Evolutionary conservation across 2,113 vertebrate species (phyloP).

Genomic region (Geococcyx californianus): DNA sequence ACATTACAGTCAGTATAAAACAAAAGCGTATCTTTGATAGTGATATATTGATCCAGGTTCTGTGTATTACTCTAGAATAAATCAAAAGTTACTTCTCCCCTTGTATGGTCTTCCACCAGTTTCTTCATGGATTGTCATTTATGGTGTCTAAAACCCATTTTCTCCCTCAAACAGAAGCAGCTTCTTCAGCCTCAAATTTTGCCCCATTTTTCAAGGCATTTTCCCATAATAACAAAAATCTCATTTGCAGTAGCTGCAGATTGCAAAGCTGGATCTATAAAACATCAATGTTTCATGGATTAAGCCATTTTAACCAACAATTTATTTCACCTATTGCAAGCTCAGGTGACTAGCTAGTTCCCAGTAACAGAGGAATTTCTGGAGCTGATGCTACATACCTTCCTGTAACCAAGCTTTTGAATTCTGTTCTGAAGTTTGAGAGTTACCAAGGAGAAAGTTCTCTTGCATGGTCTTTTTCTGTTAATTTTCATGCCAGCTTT

Average conservation of each 20-base stretch:
- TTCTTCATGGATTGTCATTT: neutral
- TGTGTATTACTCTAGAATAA: neutral
- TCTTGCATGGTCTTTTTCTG: neutral
- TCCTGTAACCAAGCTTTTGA: neutral
- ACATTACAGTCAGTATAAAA: neutral
- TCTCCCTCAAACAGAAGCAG: neutral
- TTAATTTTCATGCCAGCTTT: neutral
- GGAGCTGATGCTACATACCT: neutral
- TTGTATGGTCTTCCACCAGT: neutral
- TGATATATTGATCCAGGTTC: neutral
- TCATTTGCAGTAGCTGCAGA: neutral
- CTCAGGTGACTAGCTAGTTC: neutral
- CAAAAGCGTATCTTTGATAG: neutral
- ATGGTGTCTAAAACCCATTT: neutral
- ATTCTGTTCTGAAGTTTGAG: neutral
- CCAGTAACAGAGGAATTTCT: neutral
- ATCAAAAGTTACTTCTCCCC: neutral
- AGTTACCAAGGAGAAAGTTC: conserved; percentile 8
- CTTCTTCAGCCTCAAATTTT: neutral
- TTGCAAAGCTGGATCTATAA: neutral
- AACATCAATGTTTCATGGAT: neutral
- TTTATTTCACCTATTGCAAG: neutral
- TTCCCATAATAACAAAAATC: neutral
- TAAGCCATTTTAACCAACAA: neutral
- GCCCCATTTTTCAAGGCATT: neutral